phyloP scores from a whole-genome alignment of 2,888 invertebrate genomes.

The Morinoia aosen region DNA sequence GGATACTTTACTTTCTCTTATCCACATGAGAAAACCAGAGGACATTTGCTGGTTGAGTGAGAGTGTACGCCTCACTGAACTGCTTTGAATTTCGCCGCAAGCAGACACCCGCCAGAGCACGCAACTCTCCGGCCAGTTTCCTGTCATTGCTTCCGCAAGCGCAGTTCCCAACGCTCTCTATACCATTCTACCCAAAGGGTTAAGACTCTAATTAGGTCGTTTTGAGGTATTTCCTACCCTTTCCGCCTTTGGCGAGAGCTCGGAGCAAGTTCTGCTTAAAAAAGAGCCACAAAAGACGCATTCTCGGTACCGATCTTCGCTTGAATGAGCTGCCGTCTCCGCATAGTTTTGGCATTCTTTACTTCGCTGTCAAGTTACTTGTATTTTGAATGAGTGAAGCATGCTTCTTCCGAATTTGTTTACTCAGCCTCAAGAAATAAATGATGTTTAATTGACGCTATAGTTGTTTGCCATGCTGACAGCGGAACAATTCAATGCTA shows the following conservation, averaged over 20 bases:
- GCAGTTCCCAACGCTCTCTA: neutral
- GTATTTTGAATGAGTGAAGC: too few species aligned
- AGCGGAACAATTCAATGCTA: neutral
- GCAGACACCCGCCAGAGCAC: too few species aligned
- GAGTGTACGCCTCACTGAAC: neutral
- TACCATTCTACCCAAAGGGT: neutral
- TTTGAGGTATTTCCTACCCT: constrained; percentile 26
- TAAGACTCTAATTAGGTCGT: neutral
- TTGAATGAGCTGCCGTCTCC: neutral
- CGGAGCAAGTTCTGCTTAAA: neutral
- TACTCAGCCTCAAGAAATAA: too few species aligned
- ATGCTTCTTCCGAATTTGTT: too few species aligned
- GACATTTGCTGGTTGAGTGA: neutral
- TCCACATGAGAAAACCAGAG: neutral
- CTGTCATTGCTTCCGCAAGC: too few species aligned
- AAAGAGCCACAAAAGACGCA: constrained; percentile 17
- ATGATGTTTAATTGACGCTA: too few species aligned
- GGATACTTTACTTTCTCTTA: neutral
- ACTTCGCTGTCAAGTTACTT: too few species aligned
- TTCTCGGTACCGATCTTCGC: neutral
- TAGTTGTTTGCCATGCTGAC: too few species aligned
- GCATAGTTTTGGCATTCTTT: neutral
- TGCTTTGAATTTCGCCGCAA: neutral
- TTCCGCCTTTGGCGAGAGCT: neutral
- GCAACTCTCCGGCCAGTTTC: too few species aligned